Base-by-base conservation (phyloP, 2,888 invertebrate genomes). In the Hypselothyrea guttata region DNA sequence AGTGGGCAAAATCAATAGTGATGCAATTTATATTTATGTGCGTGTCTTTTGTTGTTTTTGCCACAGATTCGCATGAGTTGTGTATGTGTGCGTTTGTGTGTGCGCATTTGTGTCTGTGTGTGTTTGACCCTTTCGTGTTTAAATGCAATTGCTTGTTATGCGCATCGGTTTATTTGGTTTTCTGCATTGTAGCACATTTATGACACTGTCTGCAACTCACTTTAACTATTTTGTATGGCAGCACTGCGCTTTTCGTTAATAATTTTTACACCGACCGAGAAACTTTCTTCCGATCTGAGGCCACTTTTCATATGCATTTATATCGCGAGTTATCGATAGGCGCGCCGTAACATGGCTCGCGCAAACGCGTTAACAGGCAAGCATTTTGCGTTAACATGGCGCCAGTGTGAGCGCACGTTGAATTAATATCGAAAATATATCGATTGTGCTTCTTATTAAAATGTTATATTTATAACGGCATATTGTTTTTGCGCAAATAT, bases 1-100 rank as follows among this genome's bases (percentile, higher is more conserved):
- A 86, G 87, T 75, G 86, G 69, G 79, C 63, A 86, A 86, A 85
- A 85, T 85, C 85, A 86, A 86, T 85, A 86, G 47, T 67, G 63
- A 78, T 60, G 71, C 68, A 68, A 81, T 83, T 76, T 71, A 58
- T 46, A 44, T 28, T 45, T 28, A 7, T 35, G 22, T 42, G 35
- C 18, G 48, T 62, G 53, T 57, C 52, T 42, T 22, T 45, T 27
- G 53, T 45, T 59, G 54, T 13, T 49, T 22, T 28, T 31, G 33
- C 34, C 46, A 46, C 46, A 59, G 63, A 60, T 75, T 59, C 49
- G 56, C 57, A 59, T 54, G 38, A 35, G 47, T 53, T 42, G 31
- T 27, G 35, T 51, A 31, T 46, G 16, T 48, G 38, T 40, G 27
- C 28, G 37, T 59, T 33, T 41, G 41, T 45, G 46, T 48, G 38